Base-by-base conservation (phyloP, 2,113 vertebrate species). In the Stegostoma tigrinum region DNA sequence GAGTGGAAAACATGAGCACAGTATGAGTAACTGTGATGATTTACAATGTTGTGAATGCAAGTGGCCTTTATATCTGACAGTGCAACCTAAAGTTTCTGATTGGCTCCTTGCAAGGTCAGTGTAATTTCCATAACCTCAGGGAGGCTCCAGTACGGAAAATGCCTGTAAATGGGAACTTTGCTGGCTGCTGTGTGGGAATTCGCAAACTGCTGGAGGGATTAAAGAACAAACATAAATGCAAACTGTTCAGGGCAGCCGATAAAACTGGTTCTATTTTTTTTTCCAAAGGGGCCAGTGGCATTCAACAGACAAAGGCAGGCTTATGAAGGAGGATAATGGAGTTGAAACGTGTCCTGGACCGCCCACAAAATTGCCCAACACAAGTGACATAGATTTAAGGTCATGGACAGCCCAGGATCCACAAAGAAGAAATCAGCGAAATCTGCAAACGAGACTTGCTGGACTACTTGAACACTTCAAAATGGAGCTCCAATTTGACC, bases 181-280 rank as follows among this genome's bases (percentile, higher is more conserved):
- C 89, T 66, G 38, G 61, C n/a, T 93, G 61, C 34, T 93, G 55
- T 93, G 61, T 93, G 89, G 89, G 89, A 93, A 93, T 38, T 66
- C 6, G 19, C 5, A 93, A 34, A 93, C 89, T 34, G n/a, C 34
- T 38, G 61, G 21, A n/a, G n/a, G 61, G 34, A 38, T 64, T n/a
- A 38, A 61, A 91, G 61, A 66, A 61, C 89, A 93, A 67, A 93
- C 61, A 38, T 93, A 64, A 38, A 15, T 42, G 89, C 64, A 93
- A 93, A 66, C 38, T 66, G 48, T 89, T 89, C 86, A 34, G 52
- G 10, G 30, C 10, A 61, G 55, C 27, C 27, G 86, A 89, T 24
- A 27, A n/a, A 30, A 90, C 19, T 90, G 52, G 4, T 90, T 15
- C 87, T 34, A 34, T 90, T 52, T 90, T 61, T 61, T 48, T 61